Evolutionary conservation across 2,797 vertebrate genomes (phyloP), one percentile per base, ranked within the genome.

Genomic region (Lophotriccus pileatus): DNA sequence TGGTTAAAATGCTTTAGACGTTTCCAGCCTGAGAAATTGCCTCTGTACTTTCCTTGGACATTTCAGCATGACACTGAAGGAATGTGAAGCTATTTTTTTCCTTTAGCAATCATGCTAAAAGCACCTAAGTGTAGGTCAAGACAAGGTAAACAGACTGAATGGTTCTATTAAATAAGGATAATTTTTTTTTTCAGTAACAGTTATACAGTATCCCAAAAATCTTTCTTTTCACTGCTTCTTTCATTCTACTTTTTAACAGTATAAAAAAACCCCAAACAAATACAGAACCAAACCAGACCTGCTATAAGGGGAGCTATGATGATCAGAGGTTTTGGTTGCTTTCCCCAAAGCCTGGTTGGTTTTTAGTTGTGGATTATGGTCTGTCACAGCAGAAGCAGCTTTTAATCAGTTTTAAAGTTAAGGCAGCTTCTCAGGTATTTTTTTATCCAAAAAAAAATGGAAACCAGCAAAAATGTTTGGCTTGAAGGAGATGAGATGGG

Each of bases 241-340:
- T 75, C 4, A 46, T 72, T 83, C 21, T 41, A 10, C 3, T 44
- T 66, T 47, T 52, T 10, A 77, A 20, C 7, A 44, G 11, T 34
- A 39, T 39, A 12, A 7, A 4, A 27, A 70, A 39, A 3, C 2
- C 0, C 0, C 1, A 56, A 47, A 36, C 7, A 62, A 75, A 67
- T 17, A 24, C 49, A 69, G 15, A 16, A 11, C 0, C 2, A 81
- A 64, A 49, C 10, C 21, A 66, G 8, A 10, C 4, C 46, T 63
- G 25, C 41, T n/a, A 14, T 25, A 74, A 52, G 4, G n/a, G 6
- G 9, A 77, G 7, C 14, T 87, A 47, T 32, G 66, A 47, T 4
- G 9, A 50, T 32, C 23, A 32, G 28, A 3, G 4, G 0, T 60
- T 64, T 64, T 80, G 2, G 21, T 82, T 74, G 1, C 28, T 87